Evolutionary conservation across 2,888 invertebrate species (phyloP), one percentile per base, ranked within the genome.

Genomic region (Cephalotes varians): DNA sequence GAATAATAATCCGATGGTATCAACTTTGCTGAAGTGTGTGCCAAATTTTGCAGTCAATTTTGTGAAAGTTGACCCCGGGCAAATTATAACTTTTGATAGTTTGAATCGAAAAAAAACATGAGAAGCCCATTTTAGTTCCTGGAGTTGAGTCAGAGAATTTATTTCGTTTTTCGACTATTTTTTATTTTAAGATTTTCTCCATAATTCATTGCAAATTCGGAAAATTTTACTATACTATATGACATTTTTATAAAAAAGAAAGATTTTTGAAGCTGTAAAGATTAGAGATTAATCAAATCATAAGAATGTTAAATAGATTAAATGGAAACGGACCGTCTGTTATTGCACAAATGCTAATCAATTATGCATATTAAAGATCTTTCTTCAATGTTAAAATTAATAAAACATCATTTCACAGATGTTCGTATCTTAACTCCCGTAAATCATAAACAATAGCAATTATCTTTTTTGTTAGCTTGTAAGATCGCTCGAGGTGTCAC

Each of bases 1-100:
- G 56, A 85, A 88, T 83, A 85, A 88, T 83, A 87, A 83, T 82
- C 51, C 65, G 62, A 51, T n/a, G 18, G 65, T 77, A 89, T 74
- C 76, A 80, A 86, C 79, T 65, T 74, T 82, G 64, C 81, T 82
- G 64, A 74, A 47, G 40, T 76, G 25, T 7, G 40, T 69, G 37
- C 44, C 62, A 60, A 82, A 76, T 77, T 65, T 65, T 31, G 15
- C n/a, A 28, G 34, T 62, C 28, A 31, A 51, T 18, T 37, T 9
- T 31, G 5, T 10, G n/a, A 73, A 44, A 65, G 18, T 37, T 44
- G 44, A n/a, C 2, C 21, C 21, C 21, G 34, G n/a, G 2, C 10
- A 7, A 76, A 5, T 25, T 67, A 31, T n/a, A 64, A 25, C 3
- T 34, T 49, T 18, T 12, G 6, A 44, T 47, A 44, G 40, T 64